These are phyloP conservation scores for Slavum lentiscoides DNA, from an alignment of 2,888 invertebrate genomes.

Conservation along the genomic window DNA sequence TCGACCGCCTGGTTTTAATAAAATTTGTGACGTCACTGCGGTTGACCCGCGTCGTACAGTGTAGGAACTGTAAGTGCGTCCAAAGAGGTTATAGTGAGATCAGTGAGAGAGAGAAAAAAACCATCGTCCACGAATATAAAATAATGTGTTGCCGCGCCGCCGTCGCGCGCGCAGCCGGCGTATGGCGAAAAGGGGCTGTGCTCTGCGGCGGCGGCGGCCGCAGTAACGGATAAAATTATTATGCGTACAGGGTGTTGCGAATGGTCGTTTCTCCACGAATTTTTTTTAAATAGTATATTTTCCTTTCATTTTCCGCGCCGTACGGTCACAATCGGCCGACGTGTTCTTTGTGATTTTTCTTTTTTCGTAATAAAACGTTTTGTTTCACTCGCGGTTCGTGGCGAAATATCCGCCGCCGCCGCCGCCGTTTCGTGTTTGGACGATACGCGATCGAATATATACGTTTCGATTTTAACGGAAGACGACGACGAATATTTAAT, in stretches of 20 bases:
- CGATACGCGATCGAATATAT: too few species aligned
- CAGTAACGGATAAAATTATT: slow-evolving; percentile 16
- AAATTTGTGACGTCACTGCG: neutral
- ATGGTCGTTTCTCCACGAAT: too few species aligned
- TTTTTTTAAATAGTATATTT: too few species aligned
- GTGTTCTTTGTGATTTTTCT: too few species aligned
- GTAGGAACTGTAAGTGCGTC: neutral
- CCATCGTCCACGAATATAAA: neutral
- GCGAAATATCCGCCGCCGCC: too few species aligned
- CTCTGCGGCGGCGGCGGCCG: neutral
- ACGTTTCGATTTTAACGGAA: neutral
- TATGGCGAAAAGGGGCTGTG: slow-evolving; percentile 17
- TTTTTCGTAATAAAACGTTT: too few species aligned
- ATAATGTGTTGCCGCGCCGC: neutral
- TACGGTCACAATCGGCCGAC: too few species aligned
- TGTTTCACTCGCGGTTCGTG: too few species aligned
- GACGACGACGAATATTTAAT: too few species aligned
- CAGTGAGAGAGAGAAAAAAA: neutral
- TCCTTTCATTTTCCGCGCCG: too few species aligned
- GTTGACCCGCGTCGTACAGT: slow-evolving; percentile 4
- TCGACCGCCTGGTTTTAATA: neutral
- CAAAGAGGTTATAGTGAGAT: slow-evolving; percentile 13
- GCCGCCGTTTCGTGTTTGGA: too few species aligned
- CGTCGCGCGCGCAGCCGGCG: neutral
- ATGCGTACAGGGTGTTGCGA: neutral